phyloP scores from a whole-genome alignment of 1,140 invertebrate genomes.

The Drosophila aff. region DNA sequence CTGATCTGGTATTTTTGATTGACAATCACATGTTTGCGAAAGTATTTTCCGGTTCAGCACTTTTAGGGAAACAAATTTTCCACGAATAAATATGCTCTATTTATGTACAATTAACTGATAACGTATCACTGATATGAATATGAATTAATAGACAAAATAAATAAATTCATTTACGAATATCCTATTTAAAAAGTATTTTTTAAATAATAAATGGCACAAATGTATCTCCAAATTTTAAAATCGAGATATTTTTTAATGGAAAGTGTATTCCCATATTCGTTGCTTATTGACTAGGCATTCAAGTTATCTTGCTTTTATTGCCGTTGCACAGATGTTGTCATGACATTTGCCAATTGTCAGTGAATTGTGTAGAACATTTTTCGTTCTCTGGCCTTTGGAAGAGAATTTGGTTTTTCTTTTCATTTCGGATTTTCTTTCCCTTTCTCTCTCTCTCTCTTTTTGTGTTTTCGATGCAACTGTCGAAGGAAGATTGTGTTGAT shows the following conservation, averaged over 20 bases:
- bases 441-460: neutral
- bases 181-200: no score
- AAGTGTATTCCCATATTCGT: neutral
- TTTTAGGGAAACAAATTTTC: neutral
- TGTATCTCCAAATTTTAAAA: neutral
- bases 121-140: neutral
- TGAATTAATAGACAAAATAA: neutral
- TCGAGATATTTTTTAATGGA: neutral
- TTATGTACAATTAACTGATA: neutral
- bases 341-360: constrained; percentile 60
- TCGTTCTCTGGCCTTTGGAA: constrained; percentile 23
- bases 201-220: no score
- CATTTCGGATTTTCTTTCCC: constrained; percentile 20
- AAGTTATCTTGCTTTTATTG: constrained; percentile 26
- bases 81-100: constrained; percentile 2
- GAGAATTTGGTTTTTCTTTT: constrained; percentile 37
- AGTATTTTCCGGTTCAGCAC: constrained; percentile 21
- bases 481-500: constrained; percentile 57
- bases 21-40: constrained; percentile 44
- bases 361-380: constrained; percentile 52
- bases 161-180: no score
- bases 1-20: constrained; percentile 57
- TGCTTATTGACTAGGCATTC: neutral
- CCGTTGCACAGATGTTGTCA: constrained; percentile 50
- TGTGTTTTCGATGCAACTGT: constrained; percentile 53